Conservation (phyloP, 37 sponge, comb jelly and placozoan species). For the Halisarca cf. caerulea region DNA sequence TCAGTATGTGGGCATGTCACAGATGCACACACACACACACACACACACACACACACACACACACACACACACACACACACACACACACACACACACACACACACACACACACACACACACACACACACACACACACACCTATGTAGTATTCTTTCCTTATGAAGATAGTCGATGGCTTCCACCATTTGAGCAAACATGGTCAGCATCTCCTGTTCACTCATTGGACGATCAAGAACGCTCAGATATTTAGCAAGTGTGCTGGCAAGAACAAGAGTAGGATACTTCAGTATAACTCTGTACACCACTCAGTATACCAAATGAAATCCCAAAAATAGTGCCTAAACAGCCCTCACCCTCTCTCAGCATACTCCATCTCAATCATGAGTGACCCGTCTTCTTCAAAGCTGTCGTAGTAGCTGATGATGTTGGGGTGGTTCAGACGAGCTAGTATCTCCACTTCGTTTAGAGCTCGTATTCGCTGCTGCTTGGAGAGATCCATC, state of each 20-base stretch:
- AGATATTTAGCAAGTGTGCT: conserved; percentile 92
- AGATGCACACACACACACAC: neutral
- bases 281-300: neutral
- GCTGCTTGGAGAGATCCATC: conserved; percentile 75
- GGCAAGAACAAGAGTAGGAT: neutral
- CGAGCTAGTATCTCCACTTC: conserved; percentile 88
- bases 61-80: conserved; percentile 45
- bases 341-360: conserved; percentile 94
- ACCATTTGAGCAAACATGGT: conserved; percentile 92
- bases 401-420: conserved; percentile 97
- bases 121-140: conserved; percentile 60
- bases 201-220: conserved; percentile 80
- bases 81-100: neutral
- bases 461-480: conserved; percentile 75
- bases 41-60: conserved; percentile 18
- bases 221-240: conserved; percentile 56
- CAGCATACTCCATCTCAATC: conserved; percentile 99
- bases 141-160: conserved; percentile 89
- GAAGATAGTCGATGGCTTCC: conserved; percentile 88
- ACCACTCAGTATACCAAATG: neutral
- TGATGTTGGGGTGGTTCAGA: conserved; percentile 96
- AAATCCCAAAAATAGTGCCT: neutral
- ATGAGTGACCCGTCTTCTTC: conserved; percentile 96
- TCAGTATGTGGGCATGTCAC: neutral
- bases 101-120: conserved; percentile 18